phyloP scores from a whole-genome alignment of 2,797 vertebrate genomes.

The Sardinella longiceps region DNA sequence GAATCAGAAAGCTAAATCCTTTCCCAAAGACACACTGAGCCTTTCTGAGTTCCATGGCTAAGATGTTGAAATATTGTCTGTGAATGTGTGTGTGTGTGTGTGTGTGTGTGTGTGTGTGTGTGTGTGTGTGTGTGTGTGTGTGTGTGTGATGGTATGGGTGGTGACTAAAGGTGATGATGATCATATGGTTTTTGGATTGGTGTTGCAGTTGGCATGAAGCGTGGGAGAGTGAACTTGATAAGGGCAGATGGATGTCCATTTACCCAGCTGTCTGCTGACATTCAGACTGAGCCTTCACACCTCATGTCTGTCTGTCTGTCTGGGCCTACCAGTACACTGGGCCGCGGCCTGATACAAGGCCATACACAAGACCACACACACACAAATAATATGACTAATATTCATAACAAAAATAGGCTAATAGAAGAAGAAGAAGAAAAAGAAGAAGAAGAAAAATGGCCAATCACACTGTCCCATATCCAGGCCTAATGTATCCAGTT shows the following conservation, averaged over 20 bases:
- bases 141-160: background rate
- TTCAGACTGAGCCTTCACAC: background rate
- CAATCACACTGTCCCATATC: background rate
- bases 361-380: background rate
- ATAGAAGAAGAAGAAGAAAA: no score
- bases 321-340: background rate
- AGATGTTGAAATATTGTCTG: constrained; percentile 16
- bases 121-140: background rate
- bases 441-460: no score
- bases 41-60: background rate
- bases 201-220: constrained; percentile 11
- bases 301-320: background rate
- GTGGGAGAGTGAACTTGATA: background rate
- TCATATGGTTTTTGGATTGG: background rate
- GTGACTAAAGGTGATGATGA: background rate
- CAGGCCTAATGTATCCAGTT: background rate
- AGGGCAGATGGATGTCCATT: background rate
- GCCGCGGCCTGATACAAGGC: background rate
- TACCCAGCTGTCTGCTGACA: constrained; percentile 12
- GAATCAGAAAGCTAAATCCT: background rate
- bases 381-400: no score
- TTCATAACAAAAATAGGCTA: no score
- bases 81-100: constrained; percentile 1
- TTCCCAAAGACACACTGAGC: background rate
- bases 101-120: background rate